Percentiles rank a stretch among this genome's conserved stretches.
These are phyloP conservation scores for Ecdyonurus torrentis DNA, from an alignment of 2,888 invertebrate species.

Conservation along the genomic window DNA sequence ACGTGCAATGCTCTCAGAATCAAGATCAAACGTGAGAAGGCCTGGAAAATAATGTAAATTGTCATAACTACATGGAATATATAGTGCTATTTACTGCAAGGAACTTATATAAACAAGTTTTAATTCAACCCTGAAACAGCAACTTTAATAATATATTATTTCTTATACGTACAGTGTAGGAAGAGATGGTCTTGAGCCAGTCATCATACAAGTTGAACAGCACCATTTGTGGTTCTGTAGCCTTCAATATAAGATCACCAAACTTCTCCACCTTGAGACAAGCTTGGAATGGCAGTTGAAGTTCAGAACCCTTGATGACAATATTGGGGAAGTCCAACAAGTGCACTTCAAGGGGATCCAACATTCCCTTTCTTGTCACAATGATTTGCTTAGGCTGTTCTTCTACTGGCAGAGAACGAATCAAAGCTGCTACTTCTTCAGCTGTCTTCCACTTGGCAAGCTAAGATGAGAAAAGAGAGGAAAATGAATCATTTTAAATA, in stretches of 20 bases:
- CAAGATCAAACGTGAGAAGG: conserved; percentile 91
- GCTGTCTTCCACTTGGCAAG: conserved; percentile 99
- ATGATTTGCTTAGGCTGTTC: conserved; percentile 99
- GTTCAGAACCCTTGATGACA: conserved; percentile 97
- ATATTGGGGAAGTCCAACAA: conserved; percentile 99
- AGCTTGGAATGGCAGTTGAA: conserved; percentile 97
- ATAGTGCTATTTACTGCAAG: no score
- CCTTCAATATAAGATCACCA: conserved; percentile 95
- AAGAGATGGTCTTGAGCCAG: conserved; percentile 98
- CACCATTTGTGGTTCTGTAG: conserved; percentile 99
- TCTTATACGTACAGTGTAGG: conserved; percentile 72
- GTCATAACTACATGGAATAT: background rate
- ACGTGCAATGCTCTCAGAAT: conserved; percentile 95
- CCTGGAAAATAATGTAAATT: conserved; percentile 29
- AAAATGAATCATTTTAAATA: no score
- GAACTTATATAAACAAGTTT: no score
- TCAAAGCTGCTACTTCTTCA: conserved; percentile 98
- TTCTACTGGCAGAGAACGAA: conserved; percentile 96
- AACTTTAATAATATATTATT: no score
- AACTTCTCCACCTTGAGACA: conserved; percentile 98
- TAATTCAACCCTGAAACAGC: no score
- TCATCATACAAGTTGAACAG: conserved; percentile 98
- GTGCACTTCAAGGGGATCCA: conserved; percentile 95
- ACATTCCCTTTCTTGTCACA: conserved; percentile 98
- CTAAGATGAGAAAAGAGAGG: conserved; percentile 24